Base-by-base conservation (phyloP, 2,113 vertebrate genomes). In the Microcebus lehilahytsara region DNA sequence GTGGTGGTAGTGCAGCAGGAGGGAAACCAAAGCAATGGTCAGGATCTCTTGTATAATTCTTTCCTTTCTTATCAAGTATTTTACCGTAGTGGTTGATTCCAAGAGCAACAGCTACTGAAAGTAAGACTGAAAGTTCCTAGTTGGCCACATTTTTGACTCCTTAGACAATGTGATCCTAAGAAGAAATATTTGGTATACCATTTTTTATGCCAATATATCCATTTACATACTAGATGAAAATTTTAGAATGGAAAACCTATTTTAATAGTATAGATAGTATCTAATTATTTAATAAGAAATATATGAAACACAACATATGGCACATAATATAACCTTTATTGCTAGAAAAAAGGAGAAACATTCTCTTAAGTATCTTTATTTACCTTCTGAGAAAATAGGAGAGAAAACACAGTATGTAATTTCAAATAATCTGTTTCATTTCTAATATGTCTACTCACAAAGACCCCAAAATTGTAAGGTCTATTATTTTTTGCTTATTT, bases 361-460 rank as follows among this genome's bases (percentile, higher is more conserved):
- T 17, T 74, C 81, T 74, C 81, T 69, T 14, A 60, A 58, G 14
- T 16, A 79, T 74, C 5, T 90, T 90, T 49, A 56, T 51, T 37
- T 37, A 46, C 75, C 3, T 56, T 88, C 81, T 66, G 16, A 66
- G 37, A 77, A 88, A 91, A 56, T 17, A 56, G 32, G 27, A 17
- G 4, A 85, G 23, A 23, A 6, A 34, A 37, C 13, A 89, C 25
- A 62, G 14, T 64, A 58, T 84, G 12, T 13, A 77, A 64, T 85
- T 88, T 91, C 16, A 83, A 64, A 96, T 74, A 49, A 86, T 80
- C 49, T 46, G 71, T 62, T 71, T 85, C 32, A 93, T 40, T 88
- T 88, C 34, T 11, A 75, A 84, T 49, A 37, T 42, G 77, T 91
- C 30, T 85, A 37, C 23, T 67, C n/a, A 89, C 13, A 80, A 49